These are phyloP conservation scores for Elanus axillaris DNA, from an alignment of 2,113 vertebrate species.

Conservation along the genomic window DNA sequence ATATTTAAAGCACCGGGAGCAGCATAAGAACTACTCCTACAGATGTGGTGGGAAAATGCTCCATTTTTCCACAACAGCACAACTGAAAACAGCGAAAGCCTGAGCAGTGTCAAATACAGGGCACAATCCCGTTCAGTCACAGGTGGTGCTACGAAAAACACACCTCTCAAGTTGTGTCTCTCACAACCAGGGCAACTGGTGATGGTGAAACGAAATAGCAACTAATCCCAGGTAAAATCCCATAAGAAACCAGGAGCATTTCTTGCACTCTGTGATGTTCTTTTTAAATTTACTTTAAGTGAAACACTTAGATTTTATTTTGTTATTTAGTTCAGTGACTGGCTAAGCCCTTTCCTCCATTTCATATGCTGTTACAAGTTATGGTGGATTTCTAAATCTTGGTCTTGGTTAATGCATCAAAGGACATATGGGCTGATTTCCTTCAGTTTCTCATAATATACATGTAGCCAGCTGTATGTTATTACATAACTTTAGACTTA, in stretches of 20 bases:
- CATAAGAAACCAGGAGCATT: not conserved
- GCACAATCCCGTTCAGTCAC: not conserved
- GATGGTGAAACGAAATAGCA: not conserved
- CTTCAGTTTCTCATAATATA: constrained; percentile 43
- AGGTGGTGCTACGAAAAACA: not conserved
- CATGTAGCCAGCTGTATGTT: constrained; percentile 53
- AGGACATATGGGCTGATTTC: constrained; percentile 57
- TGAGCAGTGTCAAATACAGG: not conserved
- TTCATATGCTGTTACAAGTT: constrained; percentile 24
- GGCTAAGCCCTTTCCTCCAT: not conserved
- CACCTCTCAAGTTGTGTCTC: not conserved
- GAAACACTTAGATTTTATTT: not conserved
- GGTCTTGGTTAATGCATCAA: constrained; percentile 58
- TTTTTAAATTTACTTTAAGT: not conserved
- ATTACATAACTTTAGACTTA: constrained; percentile 64
- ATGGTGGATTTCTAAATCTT: constrained; percentile 43
- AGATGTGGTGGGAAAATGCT: not conserved
- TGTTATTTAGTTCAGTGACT: not conserved
- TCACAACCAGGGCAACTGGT: not conserved
- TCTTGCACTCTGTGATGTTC: not conserved
- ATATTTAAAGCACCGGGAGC: not conserved
- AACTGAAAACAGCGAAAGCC: not conserved
- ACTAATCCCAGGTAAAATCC: not conserved
- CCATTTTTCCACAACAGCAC: not conserved
- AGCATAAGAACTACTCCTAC: not conserved